Evolutionary conservation across 2,888 invertebrate species (phyloP).

Genomic region (Phengaris arion): DNA sequence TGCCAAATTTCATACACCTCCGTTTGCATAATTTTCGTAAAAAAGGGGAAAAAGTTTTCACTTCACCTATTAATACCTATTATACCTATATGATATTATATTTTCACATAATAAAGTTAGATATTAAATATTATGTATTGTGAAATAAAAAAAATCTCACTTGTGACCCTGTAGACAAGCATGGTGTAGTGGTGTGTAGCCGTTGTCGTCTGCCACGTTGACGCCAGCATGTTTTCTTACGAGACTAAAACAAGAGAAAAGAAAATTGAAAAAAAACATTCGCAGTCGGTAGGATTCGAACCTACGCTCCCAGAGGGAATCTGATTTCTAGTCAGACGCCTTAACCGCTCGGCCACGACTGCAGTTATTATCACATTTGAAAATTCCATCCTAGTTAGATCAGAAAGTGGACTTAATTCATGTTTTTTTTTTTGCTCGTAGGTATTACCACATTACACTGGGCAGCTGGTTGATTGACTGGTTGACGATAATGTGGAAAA

Average conservation of each 20-base stretch:
- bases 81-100: too few relatives aligned
- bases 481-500: too few relatives aligned
- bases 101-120: too few relatives aligned
- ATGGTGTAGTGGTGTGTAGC: conserved; percentile 96
- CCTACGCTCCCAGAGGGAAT: conserved; percentile 94
- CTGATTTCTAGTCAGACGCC: conserved; percentile 94
- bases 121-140: too few relatives aligned
- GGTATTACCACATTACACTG: too few relatives aligned
- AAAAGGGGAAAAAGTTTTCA: too few relatives aligned
- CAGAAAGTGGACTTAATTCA: background rate
- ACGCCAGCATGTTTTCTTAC: conserved; percentile 90
- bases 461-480: too few relatives aligned
- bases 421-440: background rate
- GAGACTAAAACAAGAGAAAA: conserved; percentile 81
- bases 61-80: too few relatives aligned
- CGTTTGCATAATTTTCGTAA: too few relatives aligned
- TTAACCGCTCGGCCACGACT: conserved; percentile 93
- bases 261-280: conserved; percentile 38
- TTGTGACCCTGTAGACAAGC: conserved; percentile 95
- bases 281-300: conserved; percentile 94
- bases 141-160: conserved; percentile 74
- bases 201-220: conserved; percentile 95
- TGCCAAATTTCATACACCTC: too few relatives aligned
- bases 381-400: background rate
- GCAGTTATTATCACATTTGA: conserved; percentile 52